Base-by-base conservation (phyloP, 2,888 invertebrate genomes). In the Spisula solida region DNA sequence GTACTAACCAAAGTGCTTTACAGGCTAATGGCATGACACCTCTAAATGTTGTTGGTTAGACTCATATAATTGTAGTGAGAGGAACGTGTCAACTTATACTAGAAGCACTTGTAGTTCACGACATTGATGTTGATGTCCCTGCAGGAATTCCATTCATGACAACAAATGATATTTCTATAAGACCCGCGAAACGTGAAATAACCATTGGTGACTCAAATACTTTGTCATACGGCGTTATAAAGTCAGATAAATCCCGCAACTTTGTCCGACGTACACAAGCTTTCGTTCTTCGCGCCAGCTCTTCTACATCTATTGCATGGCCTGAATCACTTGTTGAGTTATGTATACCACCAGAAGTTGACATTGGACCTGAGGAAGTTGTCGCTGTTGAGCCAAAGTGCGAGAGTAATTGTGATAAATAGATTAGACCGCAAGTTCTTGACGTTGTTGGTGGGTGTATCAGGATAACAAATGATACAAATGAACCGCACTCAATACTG, bases 91-190 rank as follows among this genome's bases (percentile, higher is more conserved):
- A 81, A 18, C 51, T 90, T 2, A 16, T 66, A 0, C 31, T 90
- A 16, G 85, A 90, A 6, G 90, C 88, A 41, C 86, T 90, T n/a
- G 90, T 90, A n/a, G 90, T 90, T 0, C 80, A 84, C 80, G 86
- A 90, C 48, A n/a, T 90, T 8, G 93, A 93, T 85, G 87, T 84
- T 20, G 93, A 94, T 20, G 60, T 92, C 0, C 78, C 91, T n/a
- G 93, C 91, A 0, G 93, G 93, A 1, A 92, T 90, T 12, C 92
- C 93, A 0, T 94, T 93, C 55, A 93, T 94, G 90, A 85, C 84
- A 31, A 18, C 10, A 16, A 94, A 93, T 89, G 94, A 93, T 47
- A 89, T 94, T 51, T 31, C 88, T 8, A 75, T 93, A 18, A 88
- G 92, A 20, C 91, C 92, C 10, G 87, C 91, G 16, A 91, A 87